These are phyloP conservation scores for Ptychobarbus kaznakovi DNA, from an alignment of 2,797 vertebrate species.

Conservation along the genomic window DNA sequence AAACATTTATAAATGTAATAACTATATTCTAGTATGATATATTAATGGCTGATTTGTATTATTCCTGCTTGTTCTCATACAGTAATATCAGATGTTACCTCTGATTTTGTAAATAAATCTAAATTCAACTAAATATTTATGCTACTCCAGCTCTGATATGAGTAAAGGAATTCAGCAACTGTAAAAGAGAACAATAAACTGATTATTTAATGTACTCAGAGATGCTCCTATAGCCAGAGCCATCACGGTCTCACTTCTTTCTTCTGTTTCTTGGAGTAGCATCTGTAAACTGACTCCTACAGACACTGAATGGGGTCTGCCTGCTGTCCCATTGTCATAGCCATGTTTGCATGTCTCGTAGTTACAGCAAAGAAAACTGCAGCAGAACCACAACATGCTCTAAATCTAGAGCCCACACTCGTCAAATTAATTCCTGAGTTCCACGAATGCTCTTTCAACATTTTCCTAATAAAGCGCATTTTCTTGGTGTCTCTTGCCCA, in stretches of 20 bases:
- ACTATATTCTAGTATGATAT: neutral
- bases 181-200: conserved; percentile 51
- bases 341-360: conserved; percentile 69
- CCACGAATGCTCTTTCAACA: conserved; percentile 46
- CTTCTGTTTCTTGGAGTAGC: conserved; percentile 66
- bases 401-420: conserved; percentile 57
- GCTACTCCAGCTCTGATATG: neutral
- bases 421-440: conserved; percentile 44
- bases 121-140: conserved; percentile 21
- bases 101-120: neutral
- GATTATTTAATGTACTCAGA: conserved; percentile 26
- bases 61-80: neutral
- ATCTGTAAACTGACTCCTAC: conserved; percentile 79
- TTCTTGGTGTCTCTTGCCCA: conserved; percentile 55
- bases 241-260: conserved; percentile 39
- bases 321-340: conserved; percentile 62
- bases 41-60: neutral
- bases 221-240: conserved; percentile 41
- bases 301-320: conserved; percentile 61
- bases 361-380: conserved; percentile 63
- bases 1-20: neutral
- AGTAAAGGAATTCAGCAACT: conserved; percentile 40
- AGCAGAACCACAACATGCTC: conserved; percentile 64
- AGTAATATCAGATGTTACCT: neutral
- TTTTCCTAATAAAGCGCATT: conserved; percentile 41